Evolutionary conservation across 2,888 invertebrate genomes (phyloP).

Genomic region (Ceriagrion tenellum): DNA sequence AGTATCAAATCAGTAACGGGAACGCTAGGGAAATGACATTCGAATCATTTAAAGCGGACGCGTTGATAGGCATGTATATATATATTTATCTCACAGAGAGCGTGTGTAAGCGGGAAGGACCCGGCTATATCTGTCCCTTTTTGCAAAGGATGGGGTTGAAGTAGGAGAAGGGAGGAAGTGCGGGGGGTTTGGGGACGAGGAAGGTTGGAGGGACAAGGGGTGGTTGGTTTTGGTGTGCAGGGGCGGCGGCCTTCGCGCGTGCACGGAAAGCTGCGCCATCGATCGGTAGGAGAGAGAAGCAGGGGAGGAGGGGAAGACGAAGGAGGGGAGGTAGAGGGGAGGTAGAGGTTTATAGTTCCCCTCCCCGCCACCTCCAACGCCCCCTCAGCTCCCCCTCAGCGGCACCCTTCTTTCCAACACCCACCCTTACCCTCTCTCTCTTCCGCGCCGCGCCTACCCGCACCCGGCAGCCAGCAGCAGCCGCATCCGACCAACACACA

Average conservation of each 20-base stretch:
- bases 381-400: neutral
- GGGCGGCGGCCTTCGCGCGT: conserved; percentile 5
- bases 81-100: neutral
- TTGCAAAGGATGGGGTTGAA: neutral
- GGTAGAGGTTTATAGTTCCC: neutral
- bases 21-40: too few relatives aligned
- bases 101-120: neutral
- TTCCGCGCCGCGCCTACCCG: neutral
- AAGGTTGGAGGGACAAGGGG: neutral
- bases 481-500: conserved; percentile 29
- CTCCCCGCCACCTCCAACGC: neutral
- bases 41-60: too few relatives aligned
- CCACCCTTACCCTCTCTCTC: neutral
- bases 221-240: neutral
- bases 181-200: neutral
- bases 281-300: neutral
- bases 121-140: neutral
- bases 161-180: neutral
- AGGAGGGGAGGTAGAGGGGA: neutral
- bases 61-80: too few relatives aligned
- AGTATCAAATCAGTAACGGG: too few relatives aligned
- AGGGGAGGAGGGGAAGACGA: neutral
- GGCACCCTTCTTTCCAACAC: neutral
- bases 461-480: neutral
- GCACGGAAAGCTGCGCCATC: conserved; percentile 26